Percentiles rank a stretch among this genome's conserved stretches.
Conservation (phyloP, 2,113 vertebrate species). For the Lota lota region DNA sequence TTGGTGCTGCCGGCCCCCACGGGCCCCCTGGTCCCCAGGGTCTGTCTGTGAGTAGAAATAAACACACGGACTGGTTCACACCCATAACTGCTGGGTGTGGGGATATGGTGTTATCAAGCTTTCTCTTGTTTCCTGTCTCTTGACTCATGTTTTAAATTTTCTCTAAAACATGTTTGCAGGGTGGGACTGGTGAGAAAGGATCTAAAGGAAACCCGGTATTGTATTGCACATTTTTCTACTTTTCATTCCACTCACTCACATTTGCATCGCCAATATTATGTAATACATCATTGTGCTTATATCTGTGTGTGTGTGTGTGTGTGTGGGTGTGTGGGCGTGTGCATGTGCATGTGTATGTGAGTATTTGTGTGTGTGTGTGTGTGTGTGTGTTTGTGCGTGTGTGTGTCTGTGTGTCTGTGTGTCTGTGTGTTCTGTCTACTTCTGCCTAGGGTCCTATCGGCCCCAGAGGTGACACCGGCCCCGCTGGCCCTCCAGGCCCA, state of each 20-base stretch:
- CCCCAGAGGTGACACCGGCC: slow-evolving; percentile 87
- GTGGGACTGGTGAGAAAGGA: slow-evolving; percentile 63
- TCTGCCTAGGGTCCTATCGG: slow-evolving; percentile 84
- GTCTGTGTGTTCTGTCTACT: slow-evolving; percentile 1
- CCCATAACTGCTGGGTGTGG: background rate
- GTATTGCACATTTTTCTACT: background rate
- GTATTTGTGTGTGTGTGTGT: too few relatives aligned
- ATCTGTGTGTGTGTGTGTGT: too few relatives aligned
- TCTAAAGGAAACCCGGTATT: slow-evolving; percentile 73
- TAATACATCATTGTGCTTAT: too few relatives aligned
- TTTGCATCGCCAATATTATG: background rate
- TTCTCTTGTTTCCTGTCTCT: background rate
- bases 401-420: too few relatives aligned
- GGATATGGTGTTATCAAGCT: background rate
- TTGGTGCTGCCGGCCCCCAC: slow-evolving; percentile 78
- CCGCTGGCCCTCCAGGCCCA: slow-evolving; percentile 84
- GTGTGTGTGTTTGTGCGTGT: too few relatives aligned
- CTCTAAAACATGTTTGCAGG: slow-evolving; percentile 47
- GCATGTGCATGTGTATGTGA: too few relatives aligned
- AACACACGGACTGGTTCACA: background rate
- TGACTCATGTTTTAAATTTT: background rate
- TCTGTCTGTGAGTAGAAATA: slow-evolving; percentile 81
- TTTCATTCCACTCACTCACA: background rate
- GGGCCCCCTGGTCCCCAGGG: slow-evolving; percentile 87
- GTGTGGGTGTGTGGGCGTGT: too few relatives aligned